Evolutionary conservation across 2,888 invertebrate genomes (phyloP), one percentile per base, ranked within the genome.

Genomic region (Eristalinus aeneus): DNA sequence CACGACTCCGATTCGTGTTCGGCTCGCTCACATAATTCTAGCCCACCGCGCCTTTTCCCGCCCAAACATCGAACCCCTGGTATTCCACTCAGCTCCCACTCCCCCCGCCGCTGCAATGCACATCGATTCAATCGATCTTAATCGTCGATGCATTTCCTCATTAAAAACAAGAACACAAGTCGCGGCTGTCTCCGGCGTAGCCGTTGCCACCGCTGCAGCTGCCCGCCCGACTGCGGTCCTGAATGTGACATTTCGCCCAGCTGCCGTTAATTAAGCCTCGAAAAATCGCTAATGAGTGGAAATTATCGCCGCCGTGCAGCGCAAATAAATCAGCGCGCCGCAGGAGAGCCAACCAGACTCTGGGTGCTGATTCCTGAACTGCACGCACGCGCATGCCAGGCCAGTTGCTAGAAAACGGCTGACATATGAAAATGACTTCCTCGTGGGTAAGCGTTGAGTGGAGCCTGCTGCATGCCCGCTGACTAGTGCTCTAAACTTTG

Each of bases 251-350:
- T 68, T 73, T 83, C 73, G 65, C 58, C 64, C 77, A 82, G 82
- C 82, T 78, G 86, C 80, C 69, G 86, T 86, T 86, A 86, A 86
- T 86, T 86, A 86, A 86, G 78, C 77, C 74, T 78, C 65, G 73
- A 78, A 86, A 86, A 82, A 78, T 77, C 86, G 81, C 86, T 86
- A 86, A 86, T 86, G 86, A 86, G 86, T 86, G 86, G 36, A 86
- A 86, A 86, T 86, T 86, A 86, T 86, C 86, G 77, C 77, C 77
- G 73, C 82, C 69, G 65, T 82, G 77, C 23, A 77, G 82, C 61
- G 76, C 53, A 86, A 82, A 86, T 86, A 86, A 86, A 86, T 86
- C 86, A 86, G 81, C 82, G 82, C 72, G 11, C 16, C 69, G 74
- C 36, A 56, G 75, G 64, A 76, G 54, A 12, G 23, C 60, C 39